Evolutionary conservation across 2,888 invertebrate genomes (phyloP), one percentile per base, ranked within the genome.

Genomic region (Sepiola atlantica): DNA sequence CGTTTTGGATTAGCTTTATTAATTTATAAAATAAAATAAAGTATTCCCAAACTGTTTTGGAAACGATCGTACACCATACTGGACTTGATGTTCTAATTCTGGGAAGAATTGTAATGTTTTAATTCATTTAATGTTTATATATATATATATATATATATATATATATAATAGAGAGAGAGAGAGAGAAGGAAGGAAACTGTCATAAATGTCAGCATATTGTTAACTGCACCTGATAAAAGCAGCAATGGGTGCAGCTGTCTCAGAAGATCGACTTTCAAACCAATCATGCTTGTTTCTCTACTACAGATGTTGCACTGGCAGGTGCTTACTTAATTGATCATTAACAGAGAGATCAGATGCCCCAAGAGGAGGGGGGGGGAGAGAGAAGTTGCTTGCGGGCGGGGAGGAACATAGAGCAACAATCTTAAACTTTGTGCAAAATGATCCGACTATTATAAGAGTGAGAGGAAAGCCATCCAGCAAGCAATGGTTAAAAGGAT

Each of bases 171-270:
- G 77, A 77, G 77, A 77, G n/a, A 32, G 61, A 61, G 28, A 61
- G n/a, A 77, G 12, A 77, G 77, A 77, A 14, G n/a, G n/a, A 77
- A 77, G 77, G 77, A 77, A 77, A 77, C 32, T 77, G 77, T n/a
- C n/a, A n/a, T 77, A 77, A 77, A 77, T 77, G 77, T 77, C n/a
- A n/a, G 77, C n/a, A 16, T 77, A 77, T 61, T 28, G 61, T 77
- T 77, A 77, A n/a, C 77, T 77, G 77, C 77, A 77, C 77, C n/a
- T 77, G 77, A 77, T 14, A n/a, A 77, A 77, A 77, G 77, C 77
- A 77, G 77, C n/a, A 77, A 77, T n/a, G 77, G n/a, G 77, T 77
- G 77, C 77, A 77, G 77, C 77, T 77, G 77, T 77, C n/a, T 77
- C 32, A 32, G n/a, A 18, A 77, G 77, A 77, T 77, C n/a, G 24